Evolutionary conservation across 2,888 invertebrate genomes (phyloP), one percentile per base, ranked within the genome.

Genomic region (Aphelenchoides bicaudatus): DNA sequence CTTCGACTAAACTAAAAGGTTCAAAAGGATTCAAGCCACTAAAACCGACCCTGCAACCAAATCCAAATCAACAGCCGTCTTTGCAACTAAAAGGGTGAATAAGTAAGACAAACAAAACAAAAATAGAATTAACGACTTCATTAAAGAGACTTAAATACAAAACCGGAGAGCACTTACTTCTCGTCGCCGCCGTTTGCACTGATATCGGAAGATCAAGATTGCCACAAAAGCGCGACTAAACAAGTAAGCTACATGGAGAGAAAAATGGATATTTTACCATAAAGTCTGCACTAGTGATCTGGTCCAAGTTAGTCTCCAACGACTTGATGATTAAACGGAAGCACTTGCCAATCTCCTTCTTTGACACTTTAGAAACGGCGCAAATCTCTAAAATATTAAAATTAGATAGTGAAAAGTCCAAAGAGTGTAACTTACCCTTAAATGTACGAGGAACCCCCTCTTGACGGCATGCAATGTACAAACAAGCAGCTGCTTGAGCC

Each of bases 371-470:
- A 79, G 94, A 94, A 51, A 96, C 92, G 0, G 96, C 96, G 81
- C 96, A 98, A 62, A 99, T 96, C 85, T 98, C 98, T 81, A 77
- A 34, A 66, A 60, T 16, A 10, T 39, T 21, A 34, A 27, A 6
- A 29, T 23, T 31, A 61, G 19, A 16, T n/a, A n/a, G 37, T 34
- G 8, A 10, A n/a, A 10, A 34, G 37, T 37, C n/a, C n/a, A n/a
- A n/a, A n/a, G n/a, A 46, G 49, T n/a, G 56, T 39, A 10, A 16
- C n/a, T 21, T 31, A 73, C 79, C 79, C 66, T 80, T 98, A 81
- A 99, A 98, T 10, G 98, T 96, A 68, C 98, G 86, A 0, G 98
- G 96, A 0, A 98, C 98, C 3, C 93, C 92, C 81, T 98, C 98
- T 78, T 98, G 94, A 1, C 98, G 85, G 78, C 98, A 99, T 0